A percentile compares a stretch with the other conserved stretches of the same genome.
Evolutionary conservation across 1,140 invertebrate species (phyloP).

Genomic region (Drosophila tsacasi): DNA sequence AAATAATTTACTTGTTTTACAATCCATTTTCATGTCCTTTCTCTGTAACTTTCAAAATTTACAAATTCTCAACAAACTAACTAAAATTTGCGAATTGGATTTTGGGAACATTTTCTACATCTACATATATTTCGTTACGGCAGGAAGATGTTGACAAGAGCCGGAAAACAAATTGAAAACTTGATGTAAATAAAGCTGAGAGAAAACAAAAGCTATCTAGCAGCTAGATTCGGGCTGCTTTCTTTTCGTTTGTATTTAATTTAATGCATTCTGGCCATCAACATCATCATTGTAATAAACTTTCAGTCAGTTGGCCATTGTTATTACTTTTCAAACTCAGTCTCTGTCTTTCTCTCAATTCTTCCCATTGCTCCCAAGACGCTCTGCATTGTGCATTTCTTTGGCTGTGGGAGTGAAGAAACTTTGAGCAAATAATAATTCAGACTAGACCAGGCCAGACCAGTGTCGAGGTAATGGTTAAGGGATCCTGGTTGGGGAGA

Average conservation of each 20-base stretch:
- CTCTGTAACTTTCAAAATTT: not conserved
- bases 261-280: conserved; percentile 71
- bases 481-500: conserved; percentile 1
- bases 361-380: not conserved
- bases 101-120: conserved; percentile 22
- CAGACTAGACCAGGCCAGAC: conserved; percentile 2
- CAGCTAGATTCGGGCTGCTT: conserved; percentile 46
- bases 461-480: conserved; percentile 18
- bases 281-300: conserved; percentile 51
- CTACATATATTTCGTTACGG: conserved; percentile 35
- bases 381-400: conserved; percentile 17
- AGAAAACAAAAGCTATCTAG: conserved; percentile 47
- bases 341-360: conserved; percentile 1
- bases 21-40: not conserved
- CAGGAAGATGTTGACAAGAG: conserved; percentile 68
- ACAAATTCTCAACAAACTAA: not conserved
- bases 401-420: conserved; percentile 19
- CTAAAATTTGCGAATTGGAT: conserved; percentile 7
- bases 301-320: conserved; percentile 58
- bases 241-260: conserved; percentile 70
- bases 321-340: conserved; percentile 64
- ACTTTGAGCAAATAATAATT: conserved; percentile 40
- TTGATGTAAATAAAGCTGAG: conserved; percentile 63
- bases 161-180: conserved; percentile 73
- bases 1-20: no score